These are phyloP conservation scores for Escarpia spicata DNA, from an alignment of 2,888 invertebrate species.

Conservation along the genomic window DNA sequence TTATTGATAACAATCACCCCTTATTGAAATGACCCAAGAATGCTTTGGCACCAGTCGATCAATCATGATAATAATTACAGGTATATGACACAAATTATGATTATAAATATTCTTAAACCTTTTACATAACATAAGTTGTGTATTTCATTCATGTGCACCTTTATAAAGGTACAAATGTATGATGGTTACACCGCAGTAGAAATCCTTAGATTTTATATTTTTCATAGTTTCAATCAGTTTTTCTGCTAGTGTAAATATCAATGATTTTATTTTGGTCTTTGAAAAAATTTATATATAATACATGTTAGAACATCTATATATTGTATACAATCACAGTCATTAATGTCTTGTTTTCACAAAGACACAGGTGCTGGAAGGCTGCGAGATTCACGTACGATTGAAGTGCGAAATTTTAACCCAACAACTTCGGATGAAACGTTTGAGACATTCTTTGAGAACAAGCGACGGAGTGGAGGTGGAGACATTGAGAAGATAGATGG, in stretches of 20 bases:
- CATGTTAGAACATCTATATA: neutral
- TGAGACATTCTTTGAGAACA: constrained; percentile 19
- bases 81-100: too few relatives aligned
- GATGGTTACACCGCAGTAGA: too few relatives aligned
- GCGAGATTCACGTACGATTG: neutral
- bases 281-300: neutral
- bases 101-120: too few relatives aligned
- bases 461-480: constrained; percentile 1
- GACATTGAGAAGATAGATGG: neutral
- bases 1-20: too few relatives aligned
- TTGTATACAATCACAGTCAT: neutral
- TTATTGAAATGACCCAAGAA: too few relatives aligned
- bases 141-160: too few relatives aligned
- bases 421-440: neutral
- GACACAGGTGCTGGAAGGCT: neutral
- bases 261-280: neutral
- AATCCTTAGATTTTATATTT: too few relatives aligned
- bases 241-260: neutral
- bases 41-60: too few relatives aligned
- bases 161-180: too few relatives aligned
- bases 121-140: too few relatives aligned
- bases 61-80: too few relatives aligned
- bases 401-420: neutral
- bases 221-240: too few relatives aligned
- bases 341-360: neutral